Conservation (phyloP, 1,140 invertebrate species). For the Trachymyrmex septentrionalis region DNA sequence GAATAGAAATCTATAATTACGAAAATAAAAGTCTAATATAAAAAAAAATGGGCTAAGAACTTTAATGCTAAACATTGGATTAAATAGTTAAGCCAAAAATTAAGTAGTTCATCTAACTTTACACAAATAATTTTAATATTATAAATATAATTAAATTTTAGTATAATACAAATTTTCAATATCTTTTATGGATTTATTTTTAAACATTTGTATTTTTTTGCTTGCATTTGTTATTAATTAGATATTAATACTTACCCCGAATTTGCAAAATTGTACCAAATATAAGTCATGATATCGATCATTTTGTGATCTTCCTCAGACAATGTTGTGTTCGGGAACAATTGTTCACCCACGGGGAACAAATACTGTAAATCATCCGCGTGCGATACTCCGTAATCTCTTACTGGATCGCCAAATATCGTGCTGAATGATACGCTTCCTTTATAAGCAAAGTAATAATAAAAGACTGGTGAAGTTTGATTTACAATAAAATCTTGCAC, state of each 20-base stretch:
- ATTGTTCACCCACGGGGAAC: slow-evolving; percentile 89
- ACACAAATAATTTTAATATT: neutral
- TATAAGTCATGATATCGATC: slow-evolving; percentile 87
- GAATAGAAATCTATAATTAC: neutral
- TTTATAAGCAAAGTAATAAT: slow-evolving; percentile 90
- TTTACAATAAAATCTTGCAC: slow-evolving; percentile 85
- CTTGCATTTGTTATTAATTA: neutral
- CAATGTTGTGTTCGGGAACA: slow-evolving; percentile 86
- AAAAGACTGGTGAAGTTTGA: slow-evolving; percentile 87
- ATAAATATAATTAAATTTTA: neutral
- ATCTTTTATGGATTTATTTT: neutral
- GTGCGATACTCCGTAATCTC: slow-evolving; percentile 90
- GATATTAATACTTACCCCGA: slow-evolving; percentile 86
- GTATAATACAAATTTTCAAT: neutral
- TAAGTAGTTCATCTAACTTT: neutral
- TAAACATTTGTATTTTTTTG: too few relatives aligned
- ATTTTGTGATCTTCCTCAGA: slow-evolving; percentile 86
- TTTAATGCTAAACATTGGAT: neutral
- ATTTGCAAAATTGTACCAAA: slow-evolving; percentile 91
- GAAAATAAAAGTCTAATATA: neutral
- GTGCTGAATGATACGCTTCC: slow-evolving; percentile 90
- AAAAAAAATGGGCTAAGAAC: neutral
- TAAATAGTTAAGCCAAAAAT: neutral
- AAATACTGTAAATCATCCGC: slow-evolving; percentile 92
- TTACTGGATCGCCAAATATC: slow-evolving; percentile 89